Percentiles rank a stretch among this genome's conserved stretches.
Evolutionary conservation across 2,888 invertebrate genomes (phyloP).

Genomic region (Reticulitermes lucifugus): DNA sequence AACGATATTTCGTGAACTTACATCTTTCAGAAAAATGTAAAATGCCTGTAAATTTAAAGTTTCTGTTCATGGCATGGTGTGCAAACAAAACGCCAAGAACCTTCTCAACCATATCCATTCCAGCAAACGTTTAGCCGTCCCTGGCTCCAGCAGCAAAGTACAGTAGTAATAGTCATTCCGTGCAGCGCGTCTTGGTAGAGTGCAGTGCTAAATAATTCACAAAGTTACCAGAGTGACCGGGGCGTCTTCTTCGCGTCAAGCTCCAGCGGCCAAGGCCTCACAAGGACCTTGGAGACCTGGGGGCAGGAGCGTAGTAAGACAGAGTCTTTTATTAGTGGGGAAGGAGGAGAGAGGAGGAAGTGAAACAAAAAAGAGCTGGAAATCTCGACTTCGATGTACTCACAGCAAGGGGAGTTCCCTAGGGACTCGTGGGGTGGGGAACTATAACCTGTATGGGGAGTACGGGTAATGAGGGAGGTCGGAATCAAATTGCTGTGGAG

Average conservation of each 20-base stretch:
- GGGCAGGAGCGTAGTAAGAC: constrained; percentile 9
- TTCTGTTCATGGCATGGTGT: too few relatives aligned
- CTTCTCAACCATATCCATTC: background rate
- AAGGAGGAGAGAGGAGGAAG: constrained; percentile 13
- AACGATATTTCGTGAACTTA: too few relatives aligned
- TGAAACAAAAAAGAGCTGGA: constrained; percentile 6
- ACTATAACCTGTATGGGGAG: background rate
- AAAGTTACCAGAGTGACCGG: constrained; percentile 29
- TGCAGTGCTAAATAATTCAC: constrained; percentile 47
- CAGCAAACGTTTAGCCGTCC: background rate
- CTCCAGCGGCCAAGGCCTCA: constrained; percentile 48
- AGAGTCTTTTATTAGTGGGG: constrained; percentile 47
- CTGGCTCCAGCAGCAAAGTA: background rate
- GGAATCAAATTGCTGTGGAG: background rate
- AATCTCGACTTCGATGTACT: constrained; percentile 25
- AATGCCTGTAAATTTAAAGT: too few relatives aligned
- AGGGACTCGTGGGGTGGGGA: constrained; percentile 10
- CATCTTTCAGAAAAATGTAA: too few relatives aligned
- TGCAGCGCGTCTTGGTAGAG: constrained; percentile 25
- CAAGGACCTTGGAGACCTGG: constrained; percentile 43
- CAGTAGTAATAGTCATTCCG: constrained; percentile 22
- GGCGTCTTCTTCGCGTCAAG: constrained; percentile 39
- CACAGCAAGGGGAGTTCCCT: background rate
- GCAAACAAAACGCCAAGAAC: too few relatives aligned
- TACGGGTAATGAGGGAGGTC: background rate